phyloP scores from a whole-genome alignment of 1,140 invertebrate genomes.

The Zaprionus ornatus region DNA sequence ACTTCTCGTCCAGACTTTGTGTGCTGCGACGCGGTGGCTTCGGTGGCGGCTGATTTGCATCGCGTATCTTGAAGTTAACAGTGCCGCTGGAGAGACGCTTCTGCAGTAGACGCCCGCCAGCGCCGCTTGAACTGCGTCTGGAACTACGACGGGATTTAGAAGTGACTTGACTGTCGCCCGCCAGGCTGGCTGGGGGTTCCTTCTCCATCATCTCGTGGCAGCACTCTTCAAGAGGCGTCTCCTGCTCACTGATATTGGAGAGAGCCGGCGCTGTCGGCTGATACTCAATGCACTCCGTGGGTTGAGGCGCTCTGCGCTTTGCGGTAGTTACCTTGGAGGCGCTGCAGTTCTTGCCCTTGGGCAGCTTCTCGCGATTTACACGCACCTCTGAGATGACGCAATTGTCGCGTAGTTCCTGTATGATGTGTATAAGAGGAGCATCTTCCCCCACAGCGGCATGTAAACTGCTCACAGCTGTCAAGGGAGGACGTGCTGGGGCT shows the following conservation, averaged over 20 bases:
- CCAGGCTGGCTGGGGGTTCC: slow-evolving; percentile 18
- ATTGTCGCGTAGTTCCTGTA: slow-evolving; percentile 78
- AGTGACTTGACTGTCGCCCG: slow-evolving; percentile 9
- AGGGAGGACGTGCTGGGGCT: slow-evolving; percentile 21
- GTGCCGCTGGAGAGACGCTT: slow-evolving; percentile 61
- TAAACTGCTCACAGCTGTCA: slow-evolving; percentile 72
- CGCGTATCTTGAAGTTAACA: slow-evolving; percentile 59
- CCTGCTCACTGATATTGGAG: slow-evolving; percentile 69
- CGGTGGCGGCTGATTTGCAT: slow-evolving; percentile 57
- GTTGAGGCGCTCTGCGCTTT: neutral
- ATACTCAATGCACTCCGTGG: slow-evolving; percentile 39
- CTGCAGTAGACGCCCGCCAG: slow-evolving; percentile 62
- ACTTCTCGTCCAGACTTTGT: slow-evolving; percentile 63
- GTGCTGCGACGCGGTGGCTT: slow-evolving; percentile 69
- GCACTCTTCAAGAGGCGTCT: slow-evolving; percentile 50
- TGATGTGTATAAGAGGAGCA: slow-evolving; percentile 79
- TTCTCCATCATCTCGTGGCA: slow-evolving; percentile 3
- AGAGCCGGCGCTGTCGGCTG: slow-evolving; percentile 54
- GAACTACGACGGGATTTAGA: slow-evolving; percentile 46
- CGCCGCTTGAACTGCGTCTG: slow-evolving; percentile 47
- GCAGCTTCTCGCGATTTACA: slow-evolving; percentile 67
- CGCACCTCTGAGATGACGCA: slow-evolving; percentile 79
- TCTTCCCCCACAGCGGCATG: slow-evolving; percentile 50
- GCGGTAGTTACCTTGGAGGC: neutral
- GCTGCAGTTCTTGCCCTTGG: neutral